These are phyloP conservation scores for Xanthorhoe designata DNA, from an alignment of 2,888 invertebrate genomes.

Conservation along the genomic window DNA sequence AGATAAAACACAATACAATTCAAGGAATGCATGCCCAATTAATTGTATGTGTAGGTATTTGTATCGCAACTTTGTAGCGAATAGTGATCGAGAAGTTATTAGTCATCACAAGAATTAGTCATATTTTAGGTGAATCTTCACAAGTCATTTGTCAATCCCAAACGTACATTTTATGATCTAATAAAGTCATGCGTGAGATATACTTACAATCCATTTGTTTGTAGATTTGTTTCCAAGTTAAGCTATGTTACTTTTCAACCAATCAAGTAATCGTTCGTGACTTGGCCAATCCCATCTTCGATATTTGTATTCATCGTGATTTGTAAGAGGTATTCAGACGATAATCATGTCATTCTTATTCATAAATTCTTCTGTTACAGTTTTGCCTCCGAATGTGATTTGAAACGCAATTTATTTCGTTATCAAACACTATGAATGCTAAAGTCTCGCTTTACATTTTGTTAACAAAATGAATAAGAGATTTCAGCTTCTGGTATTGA, in stretches of 20 bases:
- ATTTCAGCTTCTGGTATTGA: slow-evolving; percentile 3
- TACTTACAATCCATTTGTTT: too few species aligned
- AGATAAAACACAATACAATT: slow-evolving; percentile 28
- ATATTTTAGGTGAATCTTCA: too few species aligned
- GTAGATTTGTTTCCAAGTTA: too few species aligned
- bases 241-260: neutral
- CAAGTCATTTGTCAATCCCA: too few species aligned
- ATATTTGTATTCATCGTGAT: neutral
- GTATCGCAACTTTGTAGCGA: neutral
- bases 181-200: too few species aligned
- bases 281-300: neutral
- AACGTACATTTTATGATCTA: too few species aligned
- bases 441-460: slow-evolving; percentile 23
- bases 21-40: slow-evolving; percentile 31
- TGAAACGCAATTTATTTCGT: slow-evolving; percentile 26
- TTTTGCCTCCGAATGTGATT: slow-evolving; percentile 16
- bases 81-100: neutral
- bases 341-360: slow-evolving; percentile 14
- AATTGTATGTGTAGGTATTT: slow-evolving; percentile 6
- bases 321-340: neutral
- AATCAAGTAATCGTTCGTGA: neutral
- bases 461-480: slow-evolving; percentile 25
- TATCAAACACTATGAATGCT: slow-evolving; percentile 28
- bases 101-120: too few species aligned
- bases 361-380: slow-evolving; percentile 17